Base-by-base conservation (phyloP, 2,888 invertebrate genomes). In the Dolomedes plantarius region DNA sequence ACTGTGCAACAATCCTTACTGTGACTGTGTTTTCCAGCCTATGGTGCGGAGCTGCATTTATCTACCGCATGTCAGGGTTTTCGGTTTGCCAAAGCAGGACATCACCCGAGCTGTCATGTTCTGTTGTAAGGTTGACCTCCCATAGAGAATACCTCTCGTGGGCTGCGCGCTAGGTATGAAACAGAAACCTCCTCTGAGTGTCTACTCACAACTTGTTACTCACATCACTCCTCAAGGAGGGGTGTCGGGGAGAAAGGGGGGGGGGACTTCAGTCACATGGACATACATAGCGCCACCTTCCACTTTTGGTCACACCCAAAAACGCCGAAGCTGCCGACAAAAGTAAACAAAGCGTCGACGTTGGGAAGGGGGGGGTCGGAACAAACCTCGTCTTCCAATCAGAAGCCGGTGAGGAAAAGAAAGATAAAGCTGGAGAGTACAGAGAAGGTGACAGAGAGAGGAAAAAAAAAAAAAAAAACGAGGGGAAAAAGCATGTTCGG, bases 311-410 rank as follows among this genome's bases (percentile, higher is more conserved):
- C 76, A 76, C 82, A 76, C 76, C 82, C 82, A 83, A 71, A 76
- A 83, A 83, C 82, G 76, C 68, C 68, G 62, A 79, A 56, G 71
- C 76, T 41, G 75, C 82, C 82, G 68, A 64, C 81, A 85, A 85
- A 85, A 85, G 83, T 85, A 85, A 85, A 85, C 83, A 85, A 85
- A 77, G 39, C 76, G 82, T 76, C 82, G 76, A 80, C 80, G 73
- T 62, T 11, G 62, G 32, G 32, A 46, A 36, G 31, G 50, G 65
- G 56, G 56, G 56, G 56, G 46, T 23, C 56, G 56, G 19, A 19
- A 56, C 56, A 23, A 23, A 56, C 23, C 56, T n/a, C 19, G 64
- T 83, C 76, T 83, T 76, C 82, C 82, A 83, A 83, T 83, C 82
- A 76, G 76, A 31, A 46, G 74, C 68, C 81, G 68, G 71, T 73